Conservation (phyloP, 2,888 invertebrate species). For the Meandrusa payeni region DNA sequence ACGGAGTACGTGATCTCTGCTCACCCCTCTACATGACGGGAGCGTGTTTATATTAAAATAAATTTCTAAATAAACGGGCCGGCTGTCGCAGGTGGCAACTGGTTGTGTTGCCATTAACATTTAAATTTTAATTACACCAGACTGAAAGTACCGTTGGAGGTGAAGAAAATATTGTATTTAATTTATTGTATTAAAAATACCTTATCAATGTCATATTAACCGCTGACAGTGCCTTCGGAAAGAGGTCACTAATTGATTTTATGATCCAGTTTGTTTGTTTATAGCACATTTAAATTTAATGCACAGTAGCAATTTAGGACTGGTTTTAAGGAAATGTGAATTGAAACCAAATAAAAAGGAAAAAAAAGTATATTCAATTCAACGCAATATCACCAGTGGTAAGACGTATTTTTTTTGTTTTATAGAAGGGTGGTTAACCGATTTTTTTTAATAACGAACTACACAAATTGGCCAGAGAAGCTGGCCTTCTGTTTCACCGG, state of each 20-base stretch:
- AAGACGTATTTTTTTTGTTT: no score
- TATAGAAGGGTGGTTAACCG: no score
- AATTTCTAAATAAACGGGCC: not conserved
- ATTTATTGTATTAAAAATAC: constrained; percentile 23
- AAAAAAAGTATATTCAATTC: no score
- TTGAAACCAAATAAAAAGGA: not conserved
- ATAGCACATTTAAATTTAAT: constrained; percentile 7
- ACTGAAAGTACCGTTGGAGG: constrained; percentile 11
- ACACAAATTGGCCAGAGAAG: no score
- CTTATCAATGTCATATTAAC: constrained; percentile 19
- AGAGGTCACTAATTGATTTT: constrained; percentile 20
- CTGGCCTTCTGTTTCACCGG: no score
- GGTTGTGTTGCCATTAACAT: not conserved
- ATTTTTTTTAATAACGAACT: no score
- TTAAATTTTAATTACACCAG: constrained; percentile 16
- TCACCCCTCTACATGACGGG: no score
- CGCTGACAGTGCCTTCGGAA: constrained; percentile 10
- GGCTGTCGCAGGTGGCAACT: not conserved
- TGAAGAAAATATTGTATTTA: constrained; percentile 19
- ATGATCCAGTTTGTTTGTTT: constrained; percentile 5
- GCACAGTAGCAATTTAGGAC: constrained; percentile 5
- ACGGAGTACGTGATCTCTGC: no score
- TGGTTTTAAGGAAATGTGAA: constrained; percentile 4
- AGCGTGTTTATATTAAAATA: no score
- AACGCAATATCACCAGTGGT: no score